Percentiles rank a stretch among this genome's conserved stretches.
phyloP scores from a whole-genome alignment of 2,888 invertebrate genomes.

The Tinea semifulvella region DNA sequence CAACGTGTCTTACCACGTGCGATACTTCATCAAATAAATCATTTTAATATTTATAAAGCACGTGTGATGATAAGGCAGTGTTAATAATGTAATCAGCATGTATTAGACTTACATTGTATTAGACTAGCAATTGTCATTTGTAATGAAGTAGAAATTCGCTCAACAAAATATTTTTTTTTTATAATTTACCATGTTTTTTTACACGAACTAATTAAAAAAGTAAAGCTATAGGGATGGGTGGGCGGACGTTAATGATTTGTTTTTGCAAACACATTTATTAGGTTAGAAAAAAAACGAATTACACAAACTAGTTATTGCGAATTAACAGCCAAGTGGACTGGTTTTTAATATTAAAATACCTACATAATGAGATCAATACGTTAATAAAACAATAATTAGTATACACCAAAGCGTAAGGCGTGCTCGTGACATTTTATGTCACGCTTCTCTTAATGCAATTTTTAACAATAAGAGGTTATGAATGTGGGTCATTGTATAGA shows the following conservation, averaged over 20 bases:
- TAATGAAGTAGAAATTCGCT: too few species aligned
- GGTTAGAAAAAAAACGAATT: background rate
- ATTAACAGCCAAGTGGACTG: background rate
- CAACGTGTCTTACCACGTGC: constrained; percentile 43
- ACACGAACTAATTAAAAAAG: background rate
- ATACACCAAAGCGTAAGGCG: background rate
- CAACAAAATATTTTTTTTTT: too few species aligned
- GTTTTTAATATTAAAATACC: background rate
- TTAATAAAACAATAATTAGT: background rate
- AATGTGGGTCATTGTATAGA: constrained; percentile 10
- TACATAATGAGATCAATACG: background rate
- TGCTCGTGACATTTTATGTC: background rate
- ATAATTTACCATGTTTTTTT: too few species aligned
- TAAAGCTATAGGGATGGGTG: constrained; percentile 8
- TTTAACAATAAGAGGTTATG: background rate
- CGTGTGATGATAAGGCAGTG: too few species aligned
- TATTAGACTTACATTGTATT: too few species aligned
- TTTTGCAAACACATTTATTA: constrained; percentile 1
- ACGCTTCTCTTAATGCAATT: constrained; percentile 3
- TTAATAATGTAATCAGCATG: too few species aligned
- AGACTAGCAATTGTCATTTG: too few species aligned
- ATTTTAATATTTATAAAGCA: too few species aligned
- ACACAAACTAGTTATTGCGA: background rate
- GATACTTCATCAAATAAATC: background rate
- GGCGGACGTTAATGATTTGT: background rate